These are phyloP conservation scores for Ursus arctos DNA, from an alignment of 2,113 vertebrate genomes.

Conservation along the genomic window DNA sequence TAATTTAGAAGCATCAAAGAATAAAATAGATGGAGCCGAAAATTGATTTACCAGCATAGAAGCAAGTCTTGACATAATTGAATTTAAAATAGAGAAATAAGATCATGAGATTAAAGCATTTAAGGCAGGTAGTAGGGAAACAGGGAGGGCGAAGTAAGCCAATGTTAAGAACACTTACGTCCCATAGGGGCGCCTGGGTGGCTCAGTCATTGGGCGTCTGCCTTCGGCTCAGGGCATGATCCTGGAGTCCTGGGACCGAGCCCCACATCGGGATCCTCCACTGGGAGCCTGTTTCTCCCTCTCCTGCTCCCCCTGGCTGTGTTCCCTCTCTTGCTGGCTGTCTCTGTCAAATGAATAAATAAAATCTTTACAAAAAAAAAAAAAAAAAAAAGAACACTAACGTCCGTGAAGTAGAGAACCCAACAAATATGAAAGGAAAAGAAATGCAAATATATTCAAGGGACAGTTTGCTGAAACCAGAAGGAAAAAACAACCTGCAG, in stretches of 20 bases:
- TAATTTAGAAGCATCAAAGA: background rate
- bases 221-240: no score
- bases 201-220: no score
- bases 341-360: no score
- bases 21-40: background rate
- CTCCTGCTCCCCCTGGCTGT: no score
- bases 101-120: background rate
- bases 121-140: background rate
- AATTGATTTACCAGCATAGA: background rate
- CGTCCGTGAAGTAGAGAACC: background rate
- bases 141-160: background rate
- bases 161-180: background rate
- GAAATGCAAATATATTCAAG: background rate
- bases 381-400: background rate
- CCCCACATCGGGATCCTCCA: no score
- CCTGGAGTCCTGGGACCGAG: no score
- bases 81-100: background rate
- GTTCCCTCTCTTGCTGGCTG: no score
- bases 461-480: background rate
- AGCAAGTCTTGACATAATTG: background rate
- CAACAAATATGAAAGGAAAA: background rate
- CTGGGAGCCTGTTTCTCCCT: no score
- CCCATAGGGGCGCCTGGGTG: no score
- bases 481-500: background rate
- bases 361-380: no score